Percentiles rank a stretch among this genome's conserved stretches.
Conservation (phyloP, 2,888 invertebrate genomes). For the Drosophila siamana region DNA sequence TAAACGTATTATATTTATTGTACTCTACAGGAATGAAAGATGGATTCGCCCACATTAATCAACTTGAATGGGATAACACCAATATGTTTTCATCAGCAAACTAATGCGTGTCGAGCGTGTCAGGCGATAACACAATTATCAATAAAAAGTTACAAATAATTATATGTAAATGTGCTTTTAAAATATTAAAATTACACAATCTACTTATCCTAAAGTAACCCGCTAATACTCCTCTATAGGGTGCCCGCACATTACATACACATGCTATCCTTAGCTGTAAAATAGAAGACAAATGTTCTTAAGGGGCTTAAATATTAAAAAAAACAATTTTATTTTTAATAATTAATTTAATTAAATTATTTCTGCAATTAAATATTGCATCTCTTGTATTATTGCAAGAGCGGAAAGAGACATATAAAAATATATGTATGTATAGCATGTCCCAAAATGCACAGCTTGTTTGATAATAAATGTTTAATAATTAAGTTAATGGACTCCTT, state of each 20-base stretch:
- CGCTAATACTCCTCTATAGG: constrained; percentile 2
- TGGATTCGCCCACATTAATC: constrained; percentile 91
- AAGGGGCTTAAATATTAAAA: not conserved
- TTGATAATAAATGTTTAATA: constrained; percentile 36
- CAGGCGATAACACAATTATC: constrained; percentile 28
- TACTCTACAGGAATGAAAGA: constrained; percentile 76
- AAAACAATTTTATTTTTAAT: too few species aligned
- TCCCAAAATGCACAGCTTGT: constrained; percentile 17
- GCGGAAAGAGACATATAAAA: not conserved
- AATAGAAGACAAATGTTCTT: not conserved
- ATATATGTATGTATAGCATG: constrained; percentile 33
- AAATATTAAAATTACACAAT: constrained; percentile 56
- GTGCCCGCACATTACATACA: constrained; percentile 15
- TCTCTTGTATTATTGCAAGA: not conserved
- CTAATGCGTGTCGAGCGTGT: constrained; percentile 47
- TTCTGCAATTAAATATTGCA: not conserved
- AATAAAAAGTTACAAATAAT: constrained; percentile 55
- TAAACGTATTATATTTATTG: not conserved
- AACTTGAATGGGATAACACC: constrained; percentile 92
- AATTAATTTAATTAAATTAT: not conserved
- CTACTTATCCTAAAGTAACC: constrained; percentile 39
- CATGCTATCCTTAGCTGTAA: not conserved
- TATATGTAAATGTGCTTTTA: constrained; percentile 68
- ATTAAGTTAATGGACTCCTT: constrained; percentile 39
- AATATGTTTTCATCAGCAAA: constrained; percentile 87